These are phyloP conservation scores for Delphinapterus leucas DNA, from an alignment of 2,113 vertebrate genomes.

Conservation along the genomic window DNA sequence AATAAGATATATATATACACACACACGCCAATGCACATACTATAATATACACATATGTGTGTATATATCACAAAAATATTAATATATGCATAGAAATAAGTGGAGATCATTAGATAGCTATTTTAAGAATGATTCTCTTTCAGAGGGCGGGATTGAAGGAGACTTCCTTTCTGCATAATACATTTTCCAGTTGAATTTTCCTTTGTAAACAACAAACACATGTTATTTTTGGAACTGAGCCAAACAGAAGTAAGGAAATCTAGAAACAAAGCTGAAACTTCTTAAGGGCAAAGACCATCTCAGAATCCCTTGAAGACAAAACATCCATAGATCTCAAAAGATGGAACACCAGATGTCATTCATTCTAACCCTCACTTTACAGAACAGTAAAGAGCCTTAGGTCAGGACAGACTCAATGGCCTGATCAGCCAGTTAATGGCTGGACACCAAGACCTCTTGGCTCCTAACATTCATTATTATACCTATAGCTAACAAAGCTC, in stretches of 20 bases:
- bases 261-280: background rate
- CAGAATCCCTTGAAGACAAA: background rate
- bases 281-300: background rate
- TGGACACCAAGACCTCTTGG: background rate
- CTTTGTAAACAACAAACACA: background rate
- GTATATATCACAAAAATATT: background rate
- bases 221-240: background rate
- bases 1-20: background rate
- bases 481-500: background rate
- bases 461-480: background rate
- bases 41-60: background rate
- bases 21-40: background rate
- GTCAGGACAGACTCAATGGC: background rate
- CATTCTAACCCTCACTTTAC: background rate
- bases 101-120: slow-evolving; percentile 4
- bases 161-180: background rate
- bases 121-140: slow-evolving; percentile 24
- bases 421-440: background rate
- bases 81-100: background rate
- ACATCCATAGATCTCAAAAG: background rate
- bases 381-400: background rate
- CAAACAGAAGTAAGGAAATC: background rate
- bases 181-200: background rate
- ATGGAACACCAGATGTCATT: background rate
- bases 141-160: background rate